Base-by-base conservation (phyloP, 2,113 vertebrate species). In the Labeo catla region DNA sequence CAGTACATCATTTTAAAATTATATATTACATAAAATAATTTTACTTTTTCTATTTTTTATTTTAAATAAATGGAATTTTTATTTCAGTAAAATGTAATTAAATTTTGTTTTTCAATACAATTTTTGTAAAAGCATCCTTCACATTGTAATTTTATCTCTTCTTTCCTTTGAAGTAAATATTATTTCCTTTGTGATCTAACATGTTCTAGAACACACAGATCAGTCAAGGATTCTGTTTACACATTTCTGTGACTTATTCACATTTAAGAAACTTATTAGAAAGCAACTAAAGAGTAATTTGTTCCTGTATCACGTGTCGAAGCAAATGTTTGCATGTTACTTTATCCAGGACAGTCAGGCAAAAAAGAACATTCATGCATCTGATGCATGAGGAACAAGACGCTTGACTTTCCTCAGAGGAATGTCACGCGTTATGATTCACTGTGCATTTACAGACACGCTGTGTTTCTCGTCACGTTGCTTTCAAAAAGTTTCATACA, bases 371-470 rank as follows among this genome's bases (percentile, higher is more conserved):
- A 47, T 49, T 8, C 45, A 57, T 21, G 76, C 50, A 21, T 54
- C 72, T 36, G 76, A 77, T 57, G 76, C 76, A 57, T 61, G 11
- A 79, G 54, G 9, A 79, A n/a, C 10, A 2, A 12, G 76, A 19
- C 66, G 0, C 66, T 59, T 8, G 54, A 79, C 77, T 61, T 79
- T 79, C 77, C 77, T 79, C 77, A 23, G 54, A 61, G 54, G 54
- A 80, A 61, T 61, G 77, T 61, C 77, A 61, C 4, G 19, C 2
- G 19, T 65, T 19, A 49, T 28, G 21, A 66, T 28, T 81, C 57
- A 81, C 36, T 73, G 68, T 72, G 8, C 15, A 72, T 15, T 39
- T 10, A 36, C 36, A 36, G 34, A 76, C n/a, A 34, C 13, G 0
- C 45, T 8, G 45, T 19, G 10, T 16, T 43, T 43, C 50, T 21